Percentiles rank a stretch among this genome's conserved stretches.
Conservation (phyloP, 2,113 vertebrate species). For the Plestiodon gilberti region DNA sequence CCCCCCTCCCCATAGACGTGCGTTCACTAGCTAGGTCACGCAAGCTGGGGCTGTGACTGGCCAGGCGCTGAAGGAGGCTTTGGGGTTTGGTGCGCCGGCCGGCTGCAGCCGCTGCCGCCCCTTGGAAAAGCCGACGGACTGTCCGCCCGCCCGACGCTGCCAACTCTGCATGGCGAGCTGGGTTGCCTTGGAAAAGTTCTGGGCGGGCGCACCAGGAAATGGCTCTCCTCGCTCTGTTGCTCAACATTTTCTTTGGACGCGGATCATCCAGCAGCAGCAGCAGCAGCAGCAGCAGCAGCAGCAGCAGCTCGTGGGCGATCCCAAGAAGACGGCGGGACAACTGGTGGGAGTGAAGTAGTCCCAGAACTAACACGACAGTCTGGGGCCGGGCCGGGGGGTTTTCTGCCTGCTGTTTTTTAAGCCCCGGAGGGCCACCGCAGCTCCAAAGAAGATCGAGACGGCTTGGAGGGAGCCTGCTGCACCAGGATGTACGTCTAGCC, state of each 20-base stretch:
- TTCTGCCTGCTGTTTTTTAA: neutral
- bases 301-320: slow-evolving; percentile 59
- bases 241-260: slow-evolving; percentile 76
- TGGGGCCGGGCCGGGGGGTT: neutral
- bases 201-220: slow-evolving; percentile 72
- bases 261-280: slow-evolving; percentile 20
- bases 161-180: slow-evolving; percentile 40
- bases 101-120: too few relatives aligned
- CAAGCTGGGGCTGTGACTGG: neutral
- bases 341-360: slow-evolving; percentile 29
- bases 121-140: neutral
- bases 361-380: slow-evolving; percentile 22
- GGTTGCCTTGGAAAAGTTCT: slow-evolving; percentile 65
- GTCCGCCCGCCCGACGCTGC: slow-evolving; percentile 34
- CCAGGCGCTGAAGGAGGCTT: neutral
- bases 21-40: neutral
- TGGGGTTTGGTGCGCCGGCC: too few relatives aligned
- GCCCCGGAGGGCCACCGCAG: too few relatives aligned
- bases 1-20: neutral
- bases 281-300: too few relatives aligned
- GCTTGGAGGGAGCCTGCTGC: neutral
- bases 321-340: slow-evolving; percentile 55
- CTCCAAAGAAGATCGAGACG: too few relatives aligned
- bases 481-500: neutral
- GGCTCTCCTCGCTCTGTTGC: slow-evolving; percentile 63